Percentiles rank a stretch among this genome's conserved stretches.
Evolutionary conservation across 1,140 invertebrate species (phyloP).

Genomic region (Wasmannia auropunctata): DNA sequence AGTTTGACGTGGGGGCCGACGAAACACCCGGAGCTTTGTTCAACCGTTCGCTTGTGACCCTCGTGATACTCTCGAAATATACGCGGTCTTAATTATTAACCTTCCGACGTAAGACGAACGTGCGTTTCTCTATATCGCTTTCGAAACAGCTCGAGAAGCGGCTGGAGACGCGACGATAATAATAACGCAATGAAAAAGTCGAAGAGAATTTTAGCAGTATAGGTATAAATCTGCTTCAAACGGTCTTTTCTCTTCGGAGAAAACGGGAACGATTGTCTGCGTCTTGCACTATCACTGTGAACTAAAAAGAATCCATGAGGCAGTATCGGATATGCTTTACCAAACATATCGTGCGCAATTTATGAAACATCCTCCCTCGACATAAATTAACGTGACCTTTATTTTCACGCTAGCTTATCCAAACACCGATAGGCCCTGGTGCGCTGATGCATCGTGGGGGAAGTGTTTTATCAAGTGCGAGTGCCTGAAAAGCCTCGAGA

Average conservation of each 20-base stretch:
- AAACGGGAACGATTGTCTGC: neutral
- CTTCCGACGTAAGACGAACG: neutral
- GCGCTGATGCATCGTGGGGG: constrained; percentile 1
- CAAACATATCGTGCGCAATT: constrained; percentile 28
- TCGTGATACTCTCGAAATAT: neutral
- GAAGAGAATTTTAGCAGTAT: neutral
- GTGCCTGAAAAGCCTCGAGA: constrained; percentile 7
- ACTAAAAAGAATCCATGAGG: neutral
- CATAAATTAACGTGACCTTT: constrained; percentile 61
- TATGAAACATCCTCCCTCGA: neutral
- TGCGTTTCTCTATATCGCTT: neutral
- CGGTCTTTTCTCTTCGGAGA: neutral
- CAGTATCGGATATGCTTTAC: neutral
- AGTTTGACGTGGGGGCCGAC: neutral
- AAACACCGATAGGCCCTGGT: constrained; percentile 33
- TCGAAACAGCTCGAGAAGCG: neutral
- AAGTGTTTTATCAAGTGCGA: constrained; percentile 71
- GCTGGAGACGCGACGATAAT: neutral
- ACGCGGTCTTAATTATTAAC: constrained; percentile 30
- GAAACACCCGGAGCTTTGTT: constrained; percentile 63
- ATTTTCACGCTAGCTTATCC: constrained; percentile 52
- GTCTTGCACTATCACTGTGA: neutral
- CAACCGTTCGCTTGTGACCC: constrained; percentile 6
- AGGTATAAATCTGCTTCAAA: neutral
- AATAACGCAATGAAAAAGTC: neutral